These are phyloP conservation scores for Crenichthys baileyi DNA, from an alignment of 2,797 vertebrate species.

Conservation along the genomic window DNA sequence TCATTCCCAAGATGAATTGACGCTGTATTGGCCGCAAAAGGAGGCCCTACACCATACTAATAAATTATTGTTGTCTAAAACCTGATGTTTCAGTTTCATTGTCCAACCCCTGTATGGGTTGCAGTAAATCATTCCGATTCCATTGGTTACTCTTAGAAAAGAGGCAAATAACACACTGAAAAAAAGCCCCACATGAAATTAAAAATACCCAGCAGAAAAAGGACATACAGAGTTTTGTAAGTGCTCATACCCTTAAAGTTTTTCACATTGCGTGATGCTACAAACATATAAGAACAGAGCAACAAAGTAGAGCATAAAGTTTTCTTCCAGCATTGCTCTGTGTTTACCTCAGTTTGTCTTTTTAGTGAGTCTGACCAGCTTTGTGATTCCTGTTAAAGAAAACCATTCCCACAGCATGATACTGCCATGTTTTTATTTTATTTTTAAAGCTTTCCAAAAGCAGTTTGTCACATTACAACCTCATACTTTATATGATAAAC, in stretches of 20 bases:
- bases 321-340: neutral
- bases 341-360: neutral
- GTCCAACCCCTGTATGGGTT: no score
- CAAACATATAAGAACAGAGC: neutral
- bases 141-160: slow-evolving; percentile 2
- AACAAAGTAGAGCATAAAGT: neutral
- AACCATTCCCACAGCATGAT: neutral
- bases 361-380: neutral
- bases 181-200: neutral
- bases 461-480: neutral
- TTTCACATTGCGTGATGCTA: neutral
- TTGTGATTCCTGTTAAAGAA: no score
- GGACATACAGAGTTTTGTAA: no score
- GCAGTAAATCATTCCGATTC: slow-evolving; percentile 7
- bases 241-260: neutral
- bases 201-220: neutral
- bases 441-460: neutral
- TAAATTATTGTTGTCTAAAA: no score
- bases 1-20: no score
- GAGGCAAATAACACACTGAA: neutral
- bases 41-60: no score
- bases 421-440: neutral
- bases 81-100: no score
- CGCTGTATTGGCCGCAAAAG: no score
- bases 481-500: neutral